Evolutionary conservation across 2,113 vertebrate species (phyloP).

Genomic region (Bubo bubo): DNA sequence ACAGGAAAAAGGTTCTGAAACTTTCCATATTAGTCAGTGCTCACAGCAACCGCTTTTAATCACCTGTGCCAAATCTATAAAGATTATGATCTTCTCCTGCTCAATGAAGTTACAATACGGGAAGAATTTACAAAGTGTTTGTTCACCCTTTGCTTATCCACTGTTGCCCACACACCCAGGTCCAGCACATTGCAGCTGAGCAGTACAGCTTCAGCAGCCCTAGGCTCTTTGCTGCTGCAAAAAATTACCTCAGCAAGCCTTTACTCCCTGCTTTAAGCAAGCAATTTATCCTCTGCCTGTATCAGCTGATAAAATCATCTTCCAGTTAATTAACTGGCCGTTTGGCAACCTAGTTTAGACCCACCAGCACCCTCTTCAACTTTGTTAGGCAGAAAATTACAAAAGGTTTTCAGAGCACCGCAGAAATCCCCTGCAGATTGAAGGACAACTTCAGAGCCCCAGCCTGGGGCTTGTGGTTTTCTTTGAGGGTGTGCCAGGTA

Average conservation of each 20-base stretch:
- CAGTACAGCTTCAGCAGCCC: neutral
- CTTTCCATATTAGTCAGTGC: neutral
- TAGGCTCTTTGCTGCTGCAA: neutral
- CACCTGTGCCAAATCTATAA: accelerated
- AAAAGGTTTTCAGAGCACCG: neutral
- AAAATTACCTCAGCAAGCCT: neutral
- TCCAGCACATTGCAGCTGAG: accelerated
- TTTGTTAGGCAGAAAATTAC: neutral
- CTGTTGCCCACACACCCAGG: neutral
- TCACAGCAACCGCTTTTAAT: neutral
- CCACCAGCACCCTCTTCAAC: neutral
- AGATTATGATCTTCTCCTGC: neutral
- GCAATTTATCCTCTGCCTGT: neutral
- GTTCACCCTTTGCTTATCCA: neutral
- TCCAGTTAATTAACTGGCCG: neutral
- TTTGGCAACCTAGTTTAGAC: neutral
- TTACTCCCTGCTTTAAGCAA: neutral
- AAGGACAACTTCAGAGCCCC: neutral
- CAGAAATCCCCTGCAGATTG: neutral
- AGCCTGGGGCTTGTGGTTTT: neutral
- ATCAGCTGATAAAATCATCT: neutral
- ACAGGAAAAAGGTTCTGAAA: neutral
- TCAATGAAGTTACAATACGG: neutral
- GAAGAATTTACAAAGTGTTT: neutral
- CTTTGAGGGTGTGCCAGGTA: neutral